Evolutionary conservation across 2,113 vertebrate genomes (phyloP), one percentile per base, ranked within the genome.

Genomic region (Apeltes quadracus): DNA sequence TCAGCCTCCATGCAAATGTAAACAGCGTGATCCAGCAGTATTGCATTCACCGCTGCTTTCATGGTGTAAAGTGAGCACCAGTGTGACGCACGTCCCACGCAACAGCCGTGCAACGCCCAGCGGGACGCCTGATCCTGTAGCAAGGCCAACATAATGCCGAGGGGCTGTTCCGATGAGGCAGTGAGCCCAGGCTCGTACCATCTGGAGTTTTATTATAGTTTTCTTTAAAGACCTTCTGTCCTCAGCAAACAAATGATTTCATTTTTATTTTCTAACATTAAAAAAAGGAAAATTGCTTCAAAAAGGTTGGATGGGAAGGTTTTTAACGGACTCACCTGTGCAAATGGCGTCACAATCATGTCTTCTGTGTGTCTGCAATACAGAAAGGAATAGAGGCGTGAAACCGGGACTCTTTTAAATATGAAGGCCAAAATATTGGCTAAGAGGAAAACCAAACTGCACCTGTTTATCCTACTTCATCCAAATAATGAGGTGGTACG

Each of bases 291-390:
- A 53, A 29, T 1, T 46, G 2, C 22, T 23, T 50, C 15, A 18
- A n/a, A 65, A 14, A 18, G 1, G 7, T 20, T 25, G 18, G 15
- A 27, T 55, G 32, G 2, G 61, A 25, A 44, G 43, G 20, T 59
- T 70, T n/a, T 44, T 32, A 43, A 38, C 39, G 16, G 44, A 91
- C 94, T 85, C 69, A 98, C 97, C 95, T 97, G 97, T 76, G 96
- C 97, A 51, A 98, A 98, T 0, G 97, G 96, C 0, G 97, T 98
- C 63, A 98, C 97, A 13, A 98, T 98, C 96, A 96, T 93, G 94
- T 98, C 97, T 94, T 98, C 97, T 89, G 96, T 95, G 0, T 97
- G 96, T 81, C 97, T 98, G 91, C 0, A 34, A 83, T 16, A 56
- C 39, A 83, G 39, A 73, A 84, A n/a, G 83, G 11, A 78, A 65